phyloP scores from a whole-genome alignment of 2,797 vertebrate genomes.

The Gallirallus australis region DNA sequence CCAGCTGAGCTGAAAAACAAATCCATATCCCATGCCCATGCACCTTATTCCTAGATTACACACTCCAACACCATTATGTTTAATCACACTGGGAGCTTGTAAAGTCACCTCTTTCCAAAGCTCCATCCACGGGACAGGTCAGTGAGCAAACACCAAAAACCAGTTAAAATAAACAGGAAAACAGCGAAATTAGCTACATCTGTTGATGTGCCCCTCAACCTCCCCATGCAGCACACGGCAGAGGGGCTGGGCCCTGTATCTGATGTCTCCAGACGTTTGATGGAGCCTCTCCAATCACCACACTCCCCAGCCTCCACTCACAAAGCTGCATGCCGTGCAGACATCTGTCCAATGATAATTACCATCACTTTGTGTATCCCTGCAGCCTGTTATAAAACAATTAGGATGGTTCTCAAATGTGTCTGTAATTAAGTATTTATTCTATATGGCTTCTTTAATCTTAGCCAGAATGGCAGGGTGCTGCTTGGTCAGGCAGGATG shows the following conservation, averaged over 20 bases:
- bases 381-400: conserved; percentile 70
- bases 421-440: conserved; percentile 16
- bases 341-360: conserved; percentile 2
- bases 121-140: neutral
- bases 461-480: neutral
- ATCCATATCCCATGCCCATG: neutral
- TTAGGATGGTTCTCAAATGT: conserved; percentile 43
- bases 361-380: conserved; percentile 69
- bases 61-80: neutral
- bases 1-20: neutral
- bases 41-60: neutral
- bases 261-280: neutral
- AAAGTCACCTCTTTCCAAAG: neutral
- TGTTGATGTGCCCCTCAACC: neutral
- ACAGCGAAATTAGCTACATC: neutral
- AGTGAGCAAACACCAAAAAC: neutral
- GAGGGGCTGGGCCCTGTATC: neutral
- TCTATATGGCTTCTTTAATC: neutral
- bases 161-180: neutral
- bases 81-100: neutral
- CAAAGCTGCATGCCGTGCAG: neutral
- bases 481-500: neutral
- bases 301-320: conserved; percentile 1
- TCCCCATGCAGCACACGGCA: neutral
- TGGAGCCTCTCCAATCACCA: neutral